Conservation (phyloP, 1,140 invertebrate genomes). For the Macrocentrus cingulum region DNA sequence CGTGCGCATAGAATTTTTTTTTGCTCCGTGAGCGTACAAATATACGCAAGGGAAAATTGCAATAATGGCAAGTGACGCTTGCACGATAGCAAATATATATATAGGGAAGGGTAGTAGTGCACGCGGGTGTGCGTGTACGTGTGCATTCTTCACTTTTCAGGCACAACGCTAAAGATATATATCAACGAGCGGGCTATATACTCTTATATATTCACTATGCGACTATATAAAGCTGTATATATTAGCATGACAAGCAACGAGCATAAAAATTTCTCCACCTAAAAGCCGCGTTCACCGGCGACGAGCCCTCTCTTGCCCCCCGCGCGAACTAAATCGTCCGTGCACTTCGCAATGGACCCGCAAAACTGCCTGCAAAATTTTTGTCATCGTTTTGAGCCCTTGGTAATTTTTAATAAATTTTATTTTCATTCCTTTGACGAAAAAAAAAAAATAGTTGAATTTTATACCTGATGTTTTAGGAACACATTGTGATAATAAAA, state of each 20-base stretch:
- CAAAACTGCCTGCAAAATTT: slow-evolving; percentile 42
- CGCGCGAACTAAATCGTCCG: slow-evolving; percentile 52
- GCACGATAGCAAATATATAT: background rate
- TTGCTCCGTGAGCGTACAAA: background rate
- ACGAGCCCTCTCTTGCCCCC: no score
- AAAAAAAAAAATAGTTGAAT: no score
- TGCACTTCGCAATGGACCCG: slow-evolving; percentile 55
- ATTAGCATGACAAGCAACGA: slow-evolving; percentile 56
- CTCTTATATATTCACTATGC: background rate
- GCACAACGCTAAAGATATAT: no score
- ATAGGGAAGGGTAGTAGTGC: no score
- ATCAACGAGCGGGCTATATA: background rate
- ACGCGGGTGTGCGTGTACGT: no score
- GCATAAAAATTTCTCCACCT: slow-evolving; percentile 55
- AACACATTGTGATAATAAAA: no score
- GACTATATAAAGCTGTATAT: slow-evolving; percentile 35
- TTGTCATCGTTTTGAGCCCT: slow-evolving; percentile 41
- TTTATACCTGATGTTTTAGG: no score
- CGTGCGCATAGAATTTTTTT: background rate
- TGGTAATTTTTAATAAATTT: no score
- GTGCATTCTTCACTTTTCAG: no score
- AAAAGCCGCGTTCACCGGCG: slow-evolving; percentile 48
- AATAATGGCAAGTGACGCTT: slow-evolving; percentile 1
- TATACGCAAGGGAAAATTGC: slow-evolving; percentile 1
- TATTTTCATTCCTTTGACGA: no score